Conservation (phyloP, 2,113 vertebrate species). For the Irena cyanogastra region DNA sequence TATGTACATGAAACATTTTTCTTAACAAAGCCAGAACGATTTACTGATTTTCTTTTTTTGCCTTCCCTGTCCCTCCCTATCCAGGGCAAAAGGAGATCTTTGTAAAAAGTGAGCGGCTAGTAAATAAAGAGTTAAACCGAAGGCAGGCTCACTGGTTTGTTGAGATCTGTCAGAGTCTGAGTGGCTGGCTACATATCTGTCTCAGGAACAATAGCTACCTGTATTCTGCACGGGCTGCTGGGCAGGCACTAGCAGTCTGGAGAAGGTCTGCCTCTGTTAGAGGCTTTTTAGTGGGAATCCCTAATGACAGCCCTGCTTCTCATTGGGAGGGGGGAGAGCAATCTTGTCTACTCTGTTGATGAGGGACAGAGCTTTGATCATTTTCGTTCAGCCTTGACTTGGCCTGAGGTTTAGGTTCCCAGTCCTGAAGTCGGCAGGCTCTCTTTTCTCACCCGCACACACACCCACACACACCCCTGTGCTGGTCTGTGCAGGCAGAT, state of each 20-base stretch:
- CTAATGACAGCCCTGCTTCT: constrained; percentile 72
- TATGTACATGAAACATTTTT: not conserved
- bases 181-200: constrained; percentile 82
- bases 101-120: constrained; percentile 64
- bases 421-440: constrained; percentile 67
- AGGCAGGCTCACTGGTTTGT: constrained; percentile 79
- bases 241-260: constrained; percentile 72
- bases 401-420: constrained; percentile 72
- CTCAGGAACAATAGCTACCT: constrained; percentile 85
- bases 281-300: constrained; percentile 71
- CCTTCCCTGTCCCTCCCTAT: not conserved
- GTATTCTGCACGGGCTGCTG: constrained; percentile 77
- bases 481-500: constrained; percentile 67
- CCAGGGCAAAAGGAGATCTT: constrained; percentile 29
- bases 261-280: constrained; percentile 73
- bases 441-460: not conserved
- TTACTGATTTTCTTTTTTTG: not conserved
- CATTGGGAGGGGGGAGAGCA: constrained; percentile 11
- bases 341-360: constrained; percentile 61
- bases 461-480: not conserved
- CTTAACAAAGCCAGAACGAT: not conserved
- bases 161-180: constrained; percentile 82
- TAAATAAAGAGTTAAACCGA: constrained; percentile 79
- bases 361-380: constrained; percentile 78
- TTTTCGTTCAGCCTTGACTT: constrained; percentile 75